Evolutionary conservation across 30 jellyfish, hydroid and myxozoan species (phyloP), one percentile per base, ranked within the genome.

Genomic region (Rhopilema esculentum): DNA sequence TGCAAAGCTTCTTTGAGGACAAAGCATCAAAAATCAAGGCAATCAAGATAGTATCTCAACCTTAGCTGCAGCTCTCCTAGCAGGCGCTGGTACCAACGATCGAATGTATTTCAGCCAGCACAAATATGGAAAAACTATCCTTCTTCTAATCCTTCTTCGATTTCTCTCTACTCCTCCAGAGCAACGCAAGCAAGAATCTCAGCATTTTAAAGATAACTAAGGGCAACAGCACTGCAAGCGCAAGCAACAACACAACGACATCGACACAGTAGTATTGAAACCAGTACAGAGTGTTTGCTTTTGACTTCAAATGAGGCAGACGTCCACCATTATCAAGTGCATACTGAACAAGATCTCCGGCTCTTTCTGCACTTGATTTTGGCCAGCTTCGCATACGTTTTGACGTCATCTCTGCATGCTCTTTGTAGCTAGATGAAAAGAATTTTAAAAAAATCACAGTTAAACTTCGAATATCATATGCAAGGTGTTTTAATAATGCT

Each of bases 241-340:
- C 57, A 40, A 62, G 30, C 28, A 79, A 31, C 21, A 79, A 79
- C n/a, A 24, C 51, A 25, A 79, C 24, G 17, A 79, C 88, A 79
- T 79, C 88, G 18, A 79, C n/a, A 24, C 79, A 79, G 51, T 79
- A 71, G 66, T 84, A 84, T 48, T 84, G 93, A 31, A 69, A 84
- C 93, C 93, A 84, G 24, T 77, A 28, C 21, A 84, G 93, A 22
- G 63, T 72, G 71, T 63, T 49, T 9, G 82, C 86, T 33, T 30
- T 19, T 19, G 93, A 31, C 64, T 74, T 84, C 87, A 84, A 33
- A 72, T 84, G 93, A 53, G 93, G 93, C 24, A 84, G 32, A 20
- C 87, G 77, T 19, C 93, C 93, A 0, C 93, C 93, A 62, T 84
- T 84, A 0, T 28, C 87, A 17, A 84, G 7, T 29, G 87, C 63